Base-by-base conservation (phyloP, 2,113 vertebrate species). In the Thamnaconus septentrionalis region DNA sequence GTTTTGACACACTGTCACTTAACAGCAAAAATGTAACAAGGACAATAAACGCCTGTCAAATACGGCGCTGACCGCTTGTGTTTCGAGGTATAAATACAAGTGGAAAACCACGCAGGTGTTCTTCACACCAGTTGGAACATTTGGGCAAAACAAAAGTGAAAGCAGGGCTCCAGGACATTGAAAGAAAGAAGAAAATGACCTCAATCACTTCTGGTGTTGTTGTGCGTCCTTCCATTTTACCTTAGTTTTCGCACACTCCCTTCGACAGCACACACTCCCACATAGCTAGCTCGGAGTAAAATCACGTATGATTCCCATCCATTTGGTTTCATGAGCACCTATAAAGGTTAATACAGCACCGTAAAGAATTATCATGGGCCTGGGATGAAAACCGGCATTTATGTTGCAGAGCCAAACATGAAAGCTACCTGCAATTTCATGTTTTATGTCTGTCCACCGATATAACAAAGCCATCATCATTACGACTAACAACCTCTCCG, bases 1-100 rank as follows among this genome's bases (percentile, higher is more conserved):
- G 86, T 90, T 91, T 91, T 90, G 86, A 90, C 87, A 87, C 73
- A 56, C 81, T 85, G 88, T 89, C 83, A 88, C 79, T 85, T 85
- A 80, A 83, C 78, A 63, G 79, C 76, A 75, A 72, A 82, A 86
- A 78, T 84, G 82, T 81, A 80, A 87, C 72, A 47, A 79, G 40
- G 80, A 87, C 86, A 85, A 85, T 82, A 83, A 89, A 89, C 80
- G 76, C 76, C 77, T 66, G 76, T 67, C 56, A 71, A 73, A 79
- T 65, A 64, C 85, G 61, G 68, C 79, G 82, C 83, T 85, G 85
- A 86, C 82, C 82, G 80, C 75, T 71, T 71, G 41, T 81, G 85
- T 87, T 87, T 78, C 57, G 80, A 74, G 74, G 80, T 74, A 79
- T 75, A 73, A 88, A 82, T 76, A 82, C 53, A 47, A 75, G 77